Evolutionary conservation across 2,113 vertebrate genomes (phyloP), one percentile per base, ranked within the genome.

Genomic region (Diadophis punctatus): DNA sequence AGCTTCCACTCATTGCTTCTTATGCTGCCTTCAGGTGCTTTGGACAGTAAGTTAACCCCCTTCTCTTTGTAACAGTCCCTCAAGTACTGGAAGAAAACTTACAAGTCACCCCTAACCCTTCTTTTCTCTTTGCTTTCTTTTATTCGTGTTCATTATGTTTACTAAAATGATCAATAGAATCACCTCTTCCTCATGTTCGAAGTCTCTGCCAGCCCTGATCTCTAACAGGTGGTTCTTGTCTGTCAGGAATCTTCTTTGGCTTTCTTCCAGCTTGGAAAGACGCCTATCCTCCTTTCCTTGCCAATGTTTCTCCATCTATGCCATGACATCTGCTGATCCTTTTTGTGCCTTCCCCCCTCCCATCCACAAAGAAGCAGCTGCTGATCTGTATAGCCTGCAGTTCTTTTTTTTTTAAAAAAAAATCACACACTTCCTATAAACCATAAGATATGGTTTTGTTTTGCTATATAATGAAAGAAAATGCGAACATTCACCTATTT

Each of bases 281-380:
- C 96, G 96, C 95, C 94, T 96, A 96, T 93, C 90, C 95, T 93
- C 91, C 96, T 94, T 96, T 97, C 95, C 94, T 95, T 95, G 94
- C 93, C 95, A 95, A 95, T 93, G 96, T 90, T 60, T 90, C 74
- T 52, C 14, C 95, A 95, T 95, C 56, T 94, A 96, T 94, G 95
- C 93, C 93, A 94, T 97, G 97, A 97, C 97, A 98, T 97, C 97
- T 98, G 98, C 98, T 98, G 97, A 98, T 97, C 20, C 27, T 46
- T 46, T 20, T 86, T 2, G 55, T 0, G 0, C 4, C 30, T 68
- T 12, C 55, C 52, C 56, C 22, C 74, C 14, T 53, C 58, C 18
- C 53, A 56, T 92, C 30, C 63, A 68, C 5, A 0, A 90, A 49
- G 46, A 87, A 94, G 56, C 85, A 51, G 85, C 74, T 92, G 93